Evolutionary conservation across 1,140 invertebrate genomes (phyloP).

Genomic region (Drosophila dunni): DNA sequence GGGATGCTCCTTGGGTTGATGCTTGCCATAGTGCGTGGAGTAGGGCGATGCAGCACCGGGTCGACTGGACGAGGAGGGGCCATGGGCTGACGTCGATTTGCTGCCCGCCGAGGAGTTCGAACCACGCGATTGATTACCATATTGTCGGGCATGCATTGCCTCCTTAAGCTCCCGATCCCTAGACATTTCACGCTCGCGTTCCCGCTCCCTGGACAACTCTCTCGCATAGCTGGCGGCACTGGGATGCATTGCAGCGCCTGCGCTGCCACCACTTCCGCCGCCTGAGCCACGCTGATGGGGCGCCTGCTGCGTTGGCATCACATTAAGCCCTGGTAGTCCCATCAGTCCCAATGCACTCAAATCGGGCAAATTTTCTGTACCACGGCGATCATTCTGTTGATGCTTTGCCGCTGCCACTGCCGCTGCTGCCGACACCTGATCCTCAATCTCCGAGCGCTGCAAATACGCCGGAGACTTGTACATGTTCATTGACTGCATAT

Average conservation of each 20-base stretch:
- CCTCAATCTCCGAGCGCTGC: slow-evolving; percentile 80
- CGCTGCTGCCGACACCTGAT: slow-evolving; percentile 74
- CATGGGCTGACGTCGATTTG: slow-evolving; percentile 45
- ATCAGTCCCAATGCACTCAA: slow-evolving; percentile 75
- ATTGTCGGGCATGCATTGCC: slow-evolving; percentile 72
- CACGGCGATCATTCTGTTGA: slow-evolving; percentile 57
- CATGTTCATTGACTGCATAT: slow-evolving; percentile 79
- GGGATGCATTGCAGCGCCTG: slow-evolving; percentile 56
- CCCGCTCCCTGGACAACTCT: slow-evolving; percentile 65
- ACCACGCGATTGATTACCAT: slow-evolving; percentile 76
- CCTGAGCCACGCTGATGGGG: slow-evolving; percentile 40
- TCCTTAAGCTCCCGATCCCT: slow-evolving; percentile 73
- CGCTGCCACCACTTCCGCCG: slow-evolving; percentile 10
- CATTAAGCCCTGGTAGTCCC: slow-evolving; percentile 79
- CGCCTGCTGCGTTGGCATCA: slow-evolving; percentile 64
- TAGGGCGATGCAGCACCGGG: slow-evolving; percentile 69
- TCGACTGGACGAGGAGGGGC: slow-evolving; percentile 42
- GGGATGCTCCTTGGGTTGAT: slow-evolving; percentile 64
- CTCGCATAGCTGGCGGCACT: slow-evolving; percentile 73
- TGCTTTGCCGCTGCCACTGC: slow-evolving; percentile 75
- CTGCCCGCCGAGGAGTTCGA: slow-evolving; percentile 57
- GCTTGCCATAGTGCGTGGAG: slow-evolving; percentile 68
- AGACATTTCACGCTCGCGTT: slow-evolving; percentile 66
- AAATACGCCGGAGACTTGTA: slow-evolving; percentile 81
- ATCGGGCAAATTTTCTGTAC: slow-evolving; percentile 71